These are phyloP conservation scores for Melospiza georgiana DNA, from an alignment of 2,113 vertebrate species.

Conservation along the genomic window DNA sequence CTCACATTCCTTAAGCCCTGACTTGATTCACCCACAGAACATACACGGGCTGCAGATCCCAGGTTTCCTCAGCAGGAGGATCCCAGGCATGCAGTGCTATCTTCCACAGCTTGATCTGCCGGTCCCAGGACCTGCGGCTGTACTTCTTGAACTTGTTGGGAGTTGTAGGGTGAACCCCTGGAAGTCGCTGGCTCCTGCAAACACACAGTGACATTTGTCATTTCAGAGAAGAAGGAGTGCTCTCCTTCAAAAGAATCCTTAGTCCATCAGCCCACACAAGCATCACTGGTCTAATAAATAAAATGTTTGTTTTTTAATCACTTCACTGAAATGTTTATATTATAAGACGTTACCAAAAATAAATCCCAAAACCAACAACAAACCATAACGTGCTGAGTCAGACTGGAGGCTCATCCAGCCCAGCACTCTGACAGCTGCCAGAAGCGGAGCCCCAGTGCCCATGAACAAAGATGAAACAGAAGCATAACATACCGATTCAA, in stretches of 20 bases:
- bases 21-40: conserved; percentile 37
- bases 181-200: conserved; percentile 84
- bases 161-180: conserved; percentile 90
- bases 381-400: neutral
- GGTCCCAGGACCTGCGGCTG: conserved; percentile 96
- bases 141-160: conserved; percentile 98
- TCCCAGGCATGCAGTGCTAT: conserved; percentile 96
- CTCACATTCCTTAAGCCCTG: neutral
- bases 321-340: neutral
- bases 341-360: neutral
- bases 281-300: neutral
- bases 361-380: neutral
- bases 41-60: conserved; percentile 83
- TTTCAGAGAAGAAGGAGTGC: neutral
- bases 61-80: conserved; percentile 79
- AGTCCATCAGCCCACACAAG: neutral
- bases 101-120: conserved; percentile 96
- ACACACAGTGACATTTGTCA: neutral
- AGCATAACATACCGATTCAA: neutral
- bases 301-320: neutral
- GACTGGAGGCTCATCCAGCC: neutral
- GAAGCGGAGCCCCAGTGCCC: neutral
- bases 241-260: neutral
- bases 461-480: neutral
- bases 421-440: neutral